Percentiles rank a stretch among this genome's conserved stretches.
These are phyloP conservation scores for Brachionus plicatilis DNA, from an alignment of 1,140 invertebrate genomes.

Conservation along the genomic window DNA sequence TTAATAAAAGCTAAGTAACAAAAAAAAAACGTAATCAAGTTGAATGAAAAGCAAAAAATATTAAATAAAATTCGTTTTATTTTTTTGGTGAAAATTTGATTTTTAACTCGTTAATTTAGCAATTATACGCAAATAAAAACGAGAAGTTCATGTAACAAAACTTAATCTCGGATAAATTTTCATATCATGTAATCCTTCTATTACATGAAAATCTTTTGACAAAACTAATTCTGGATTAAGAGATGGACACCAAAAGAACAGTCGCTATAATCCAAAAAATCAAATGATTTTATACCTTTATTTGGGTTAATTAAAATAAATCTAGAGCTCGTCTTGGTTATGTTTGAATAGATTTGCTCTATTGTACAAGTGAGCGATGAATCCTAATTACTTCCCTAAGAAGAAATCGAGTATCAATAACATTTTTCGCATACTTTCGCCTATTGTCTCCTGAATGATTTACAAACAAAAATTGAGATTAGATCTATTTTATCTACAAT, in stretches of 20 bases:
- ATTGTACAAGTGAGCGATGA: background rate
- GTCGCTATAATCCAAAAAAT: background rate
- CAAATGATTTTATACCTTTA: slow-evolving; percentile 18
- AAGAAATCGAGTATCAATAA: background rate
- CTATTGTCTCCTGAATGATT: background rate
- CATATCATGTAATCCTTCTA: background rate
- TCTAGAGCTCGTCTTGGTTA: background rate
- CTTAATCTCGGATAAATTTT: background rate
- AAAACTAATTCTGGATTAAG: background rate
- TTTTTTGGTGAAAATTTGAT: background rate
- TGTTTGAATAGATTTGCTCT: background rate
- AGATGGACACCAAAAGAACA: background rate
- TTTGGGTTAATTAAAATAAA: slow-evolving; percentile 29
- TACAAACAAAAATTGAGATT: background rate
- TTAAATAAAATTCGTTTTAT: background rate
- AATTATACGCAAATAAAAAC: background rate
- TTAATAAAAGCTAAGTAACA: background rate
- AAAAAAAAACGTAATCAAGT: background rate
- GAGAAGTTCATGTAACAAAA: background rate
- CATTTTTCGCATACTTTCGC: slow-evolving; percentile 6
- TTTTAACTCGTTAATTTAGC: background rate
- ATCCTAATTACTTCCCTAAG: slow-evolving; percentile 12
- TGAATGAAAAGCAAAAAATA: background rate
- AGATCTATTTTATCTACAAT: background rate
- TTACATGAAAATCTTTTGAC: background rate